Percentiles rank a stretch among this genome's conserved stretches.
Conservation (phyloP, 2,797 vertebrate species). For the Dicrostonyx torquatus region DNA sequence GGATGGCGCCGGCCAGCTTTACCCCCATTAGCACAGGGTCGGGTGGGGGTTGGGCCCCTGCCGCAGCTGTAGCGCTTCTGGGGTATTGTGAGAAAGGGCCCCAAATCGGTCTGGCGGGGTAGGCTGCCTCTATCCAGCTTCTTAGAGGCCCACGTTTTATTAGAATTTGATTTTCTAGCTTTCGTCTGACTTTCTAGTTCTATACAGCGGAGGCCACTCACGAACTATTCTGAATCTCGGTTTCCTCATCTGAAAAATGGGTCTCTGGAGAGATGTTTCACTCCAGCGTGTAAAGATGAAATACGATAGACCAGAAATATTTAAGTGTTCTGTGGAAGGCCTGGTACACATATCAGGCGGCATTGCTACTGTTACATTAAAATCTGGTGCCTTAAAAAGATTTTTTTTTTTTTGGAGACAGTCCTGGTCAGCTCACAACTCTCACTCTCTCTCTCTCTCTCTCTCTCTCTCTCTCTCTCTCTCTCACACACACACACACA, state of each 20-base stretch:
- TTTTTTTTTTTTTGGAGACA: fast-evolving
- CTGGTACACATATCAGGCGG: fast-evolving
- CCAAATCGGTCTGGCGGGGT: background rate
- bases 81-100: background rate
- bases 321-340: background rate
- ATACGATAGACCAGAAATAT: background rate
- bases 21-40: conserved; percentile 73
- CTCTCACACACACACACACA: too few species aligned
- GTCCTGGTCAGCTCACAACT: background rate
- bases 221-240: background rate
- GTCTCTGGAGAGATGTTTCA: background rate
- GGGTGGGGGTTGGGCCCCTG: conserved; percentile 59
- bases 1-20: conserved; percentile 83
- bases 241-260: conserved; percentile 52
- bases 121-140: background rate
- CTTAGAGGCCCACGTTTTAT: background rate
- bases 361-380: background rate
- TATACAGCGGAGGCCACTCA: background rate
- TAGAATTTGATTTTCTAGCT: background rate
- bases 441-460: background rate
- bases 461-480: background rate
- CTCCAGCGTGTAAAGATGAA: background rate
- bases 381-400: background rate
- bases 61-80: conserved; percentile 39
- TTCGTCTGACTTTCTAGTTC: background rate